A percentile compares a stretch with the other conserved stretches of the same genome.
Evolutionary conservation across 2,888 invertebrate genomes (phyloP).

Genomic region (Acanthacorydalis orientalis): DNA sequence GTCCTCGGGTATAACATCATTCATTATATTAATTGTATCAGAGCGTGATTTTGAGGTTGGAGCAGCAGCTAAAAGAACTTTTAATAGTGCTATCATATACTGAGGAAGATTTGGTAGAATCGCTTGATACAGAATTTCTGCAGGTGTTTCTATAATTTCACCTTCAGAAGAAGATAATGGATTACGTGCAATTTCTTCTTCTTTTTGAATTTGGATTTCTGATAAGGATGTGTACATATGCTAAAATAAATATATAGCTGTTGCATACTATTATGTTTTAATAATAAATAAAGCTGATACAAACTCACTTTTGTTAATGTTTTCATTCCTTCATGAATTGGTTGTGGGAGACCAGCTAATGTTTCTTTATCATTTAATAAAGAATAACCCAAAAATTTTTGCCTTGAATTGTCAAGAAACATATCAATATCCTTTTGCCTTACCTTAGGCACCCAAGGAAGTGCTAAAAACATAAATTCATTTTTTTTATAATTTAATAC

Average conservation of each 20-base stretch:
- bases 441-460: conserved; percentile 96
- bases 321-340: conserved; percentile 90
- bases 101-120: conserved; percentile 92
- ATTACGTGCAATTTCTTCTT: conserved; percentile 80
- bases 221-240: conserved; percentile 89
- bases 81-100: conserved; percentile 92
- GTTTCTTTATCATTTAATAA: conserved; percentile 75
- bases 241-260: conserved; percentile 26
- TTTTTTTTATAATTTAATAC: conserved; percentile 12
- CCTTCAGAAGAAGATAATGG: conserved; percentile 75
- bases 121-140: conserved; percentile 83
- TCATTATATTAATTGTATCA: conserved; percentile 96
- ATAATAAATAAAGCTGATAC: conserved; percentile 6
- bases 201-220: conserved; percentile 80
- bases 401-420: conserved; percentile 77
- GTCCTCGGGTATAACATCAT: conserved; percentile 92
- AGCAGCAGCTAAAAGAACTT: conserved; percentile 91
- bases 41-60: conserved; percentile 98
- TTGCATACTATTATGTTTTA: neutral
- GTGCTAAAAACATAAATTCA: conserved; percentile 25
- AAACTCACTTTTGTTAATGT: conserved; percentile 54
- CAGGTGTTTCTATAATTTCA: conserved; percentile 62
- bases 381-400: conserved; percentile 93
- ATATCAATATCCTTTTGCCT: conserved; percentile 83
- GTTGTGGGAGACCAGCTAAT: conserved; percentile 86